Evolutionary conservation across 1,140 invertebrate species (phyloP), one percentile per base, ranked within the genome.

Genomic region (Halesus radiatus): DNA sequence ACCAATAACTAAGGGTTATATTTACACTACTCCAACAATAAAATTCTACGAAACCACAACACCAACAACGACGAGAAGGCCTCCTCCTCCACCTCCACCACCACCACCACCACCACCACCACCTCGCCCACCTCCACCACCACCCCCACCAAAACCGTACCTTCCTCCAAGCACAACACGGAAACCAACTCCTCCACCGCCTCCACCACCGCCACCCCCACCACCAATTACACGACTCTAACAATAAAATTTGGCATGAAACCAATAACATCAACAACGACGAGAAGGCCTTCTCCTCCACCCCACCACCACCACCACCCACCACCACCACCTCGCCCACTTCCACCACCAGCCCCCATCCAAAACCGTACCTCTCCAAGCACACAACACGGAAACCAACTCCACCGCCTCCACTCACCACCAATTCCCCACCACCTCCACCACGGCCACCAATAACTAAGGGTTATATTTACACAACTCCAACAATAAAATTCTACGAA

Each of bases 361-460:
- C n/a, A n/a, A n/a, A n/a, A n/a, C n/a, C n/a, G n/a, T n/a, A n/a
- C n/a, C n/a, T n/a, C n/a, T n/a, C n/a, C n/a, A n/a, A n/a, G n/a
- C n/a, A n/a, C n/a, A n/a, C n/a, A n/a, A n/a, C n/a, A n/a, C n/a
- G n/a, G 66, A 52, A 77, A 18, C 64, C n/a, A n/a, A n/a, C 78
- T 22, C 82, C 76, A 72, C 85, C 82, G n/a, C 83, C 82, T 26
- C 79, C 82, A 58, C 81, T n/a, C 80, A 20, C 82, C 84, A 18
- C 62, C 81, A 3, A n/a, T n/a, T n/a, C n/a, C 80, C 2, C 84
- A 60, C 81, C 70, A 16, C 82, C 83, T 54, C 81, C 84, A 22
- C 81, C n/a, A n/a, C n/a, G n/a, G n/a, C n/a, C 84, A 74, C 83
- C n/a, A n/a, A n/a, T n/a, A n/a, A n/a, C n/a, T 68, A 74, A 80